phyloP scores from a whole-genome alignment of 2,797 vertebrate genomes.

The Lophius americanus region DNA sequence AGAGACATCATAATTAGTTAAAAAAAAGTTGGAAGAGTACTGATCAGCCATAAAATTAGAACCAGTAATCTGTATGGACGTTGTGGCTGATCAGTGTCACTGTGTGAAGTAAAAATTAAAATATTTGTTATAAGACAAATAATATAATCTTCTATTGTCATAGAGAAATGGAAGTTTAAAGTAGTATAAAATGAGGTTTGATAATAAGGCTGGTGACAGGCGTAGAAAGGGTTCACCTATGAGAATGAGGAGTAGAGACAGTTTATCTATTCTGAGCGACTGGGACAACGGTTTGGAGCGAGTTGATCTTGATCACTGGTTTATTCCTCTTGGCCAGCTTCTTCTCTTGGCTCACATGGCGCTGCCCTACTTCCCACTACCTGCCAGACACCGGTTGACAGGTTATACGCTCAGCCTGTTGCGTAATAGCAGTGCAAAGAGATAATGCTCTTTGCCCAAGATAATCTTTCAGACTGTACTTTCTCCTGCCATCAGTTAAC shows the following conservation, averaged over 20 bases:
- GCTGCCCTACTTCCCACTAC: slow-evolving; percentile 59
- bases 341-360: slow-evolving; percentile 52
- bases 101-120: too few species aligned
- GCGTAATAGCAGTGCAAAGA: slow-evolving; percentile 68
- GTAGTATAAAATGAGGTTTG: neutral
- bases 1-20: too few species aligned
- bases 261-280: slow-evolving; percentile 17
- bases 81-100: too few species aligned
- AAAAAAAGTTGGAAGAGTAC: too few species aligned
- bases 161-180: neutral
- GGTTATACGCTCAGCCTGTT: slow-evolving; percentile 60
- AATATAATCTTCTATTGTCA: too few species aligned
- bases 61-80: too few species aligned
- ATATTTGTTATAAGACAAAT: too few species aligned
- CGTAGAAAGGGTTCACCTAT: neutral
- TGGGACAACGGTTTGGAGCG: slow-evolving; percentile 33
- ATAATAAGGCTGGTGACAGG: neutral
- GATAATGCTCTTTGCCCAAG: slow-evolving; percentile 70
- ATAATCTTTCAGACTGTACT: slow-evolving; percentile 59
- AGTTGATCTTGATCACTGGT: slow-evolving; percentile 56
- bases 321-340: slow-evolving; percentile 66
- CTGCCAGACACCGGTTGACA: slow-evolving; percentile 42
- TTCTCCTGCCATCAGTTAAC: slow-evolving; percentile 65
- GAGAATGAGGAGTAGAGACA: slow-evolving; percentile 24
- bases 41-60: too few species aligned